Base-by-base conservation (phyloP, 1,140 invertebrate species). In the Stegodyphus mimosarum region DNA sequence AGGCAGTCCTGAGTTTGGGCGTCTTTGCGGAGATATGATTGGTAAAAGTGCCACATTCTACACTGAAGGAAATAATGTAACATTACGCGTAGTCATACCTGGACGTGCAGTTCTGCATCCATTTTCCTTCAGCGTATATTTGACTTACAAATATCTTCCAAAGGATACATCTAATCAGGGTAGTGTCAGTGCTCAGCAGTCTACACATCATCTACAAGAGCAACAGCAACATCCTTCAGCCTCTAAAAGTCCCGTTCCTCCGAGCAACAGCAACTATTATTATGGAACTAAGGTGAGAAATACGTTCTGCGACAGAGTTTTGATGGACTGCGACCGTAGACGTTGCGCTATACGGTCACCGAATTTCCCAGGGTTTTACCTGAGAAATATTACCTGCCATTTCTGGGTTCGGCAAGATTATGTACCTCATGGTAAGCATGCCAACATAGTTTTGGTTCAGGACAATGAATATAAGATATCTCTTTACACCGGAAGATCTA, bases 401-500 rank as follows among this genome's bases (percentile, higher is more conserved):
- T 88, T 50, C 76, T 86, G 76, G 77, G 80, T 88, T 15, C 71
- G 86, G n/a, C 88, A 88, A 33, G 83, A 84, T 11, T 63, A 80
- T 11, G 73, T 88, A 48, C 88, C 88, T 7, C 81, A 71, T 13
- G 88, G 88, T 7, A 33, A 69, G 15, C 79, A 87, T n/a, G 87
- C 88, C 6, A 80, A 83, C 48, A 88, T 88, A 52, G 83, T 87
- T 9, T 51, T 88, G 6, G 76, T 78, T 4, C 88, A 88, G 74
- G 76, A 53, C 15, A 88, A 88, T 69, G 88, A 88, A 53, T 88
- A 88, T 71, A 88, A 88, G 72, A 88, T 88, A 52, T 88, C 88
- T 6, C 60, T 88, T 2, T 88, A 87, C 52, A 87, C 88, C 2
- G 88, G 88, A n/a, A 73, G 83, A 17, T 87, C 87, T 0, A 87